Evolutionary conservation across 2,797 vertebrate genomes (phyloP).

Genomic region (Austrolebias charrua): DNA sequence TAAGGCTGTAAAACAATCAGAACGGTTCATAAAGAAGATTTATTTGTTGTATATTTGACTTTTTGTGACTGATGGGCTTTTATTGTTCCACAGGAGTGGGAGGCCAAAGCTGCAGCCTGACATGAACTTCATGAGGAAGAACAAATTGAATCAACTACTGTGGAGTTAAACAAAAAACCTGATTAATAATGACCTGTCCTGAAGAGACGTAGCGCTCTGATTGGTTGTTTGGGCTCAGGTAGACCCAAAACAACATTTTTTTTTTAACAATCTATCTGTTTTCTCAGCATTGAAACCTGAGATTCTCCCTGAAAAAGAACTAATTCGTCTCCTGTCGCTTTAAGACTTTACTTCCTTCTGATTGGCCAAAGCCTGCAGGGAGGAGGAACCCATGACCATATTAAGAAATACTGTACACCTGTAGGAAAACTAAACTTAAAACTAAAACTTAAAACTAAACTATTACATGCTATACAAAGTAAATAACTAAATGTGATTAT

Average conservation of each 20-base stretch:
- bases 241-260: too few species aligned
- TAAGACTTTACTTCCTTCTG: neutral
- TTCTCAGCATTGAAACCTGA: too few species aligned
- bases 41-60: too few species aligned
- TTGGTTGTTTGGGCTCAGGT: neutral
- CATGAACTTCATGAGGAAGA: accelerated
- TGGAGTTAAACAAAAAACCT: too few species aligned
- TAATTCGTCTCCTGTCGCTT: neutral
- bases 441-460: too few species aligned
- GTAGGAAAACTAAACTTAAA: too few species aligned
- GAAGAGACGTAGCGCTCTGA: neutral
- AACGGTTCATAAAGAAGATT: too few species aligned
- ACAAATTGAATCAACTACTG: too few species aligned
- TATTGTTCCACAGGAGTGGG: conserved; percentile 78
- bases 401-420: neutral
- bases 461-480: too few species aligned
- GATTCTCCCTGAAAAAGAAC: neutral
- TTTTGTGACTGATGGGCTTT: neutral
- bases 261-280: too few species aligned
- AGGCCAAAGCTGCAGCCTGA: conserved; percentile 80
- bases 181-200: neutral
- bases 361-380: neutral
- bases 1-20: too few species aligned
- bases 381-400: neutral
- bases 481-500: too few species aligned